Conservation (phyloP, 2,888 invertebrate species). For the Alentia gelatinosa region DNA sequence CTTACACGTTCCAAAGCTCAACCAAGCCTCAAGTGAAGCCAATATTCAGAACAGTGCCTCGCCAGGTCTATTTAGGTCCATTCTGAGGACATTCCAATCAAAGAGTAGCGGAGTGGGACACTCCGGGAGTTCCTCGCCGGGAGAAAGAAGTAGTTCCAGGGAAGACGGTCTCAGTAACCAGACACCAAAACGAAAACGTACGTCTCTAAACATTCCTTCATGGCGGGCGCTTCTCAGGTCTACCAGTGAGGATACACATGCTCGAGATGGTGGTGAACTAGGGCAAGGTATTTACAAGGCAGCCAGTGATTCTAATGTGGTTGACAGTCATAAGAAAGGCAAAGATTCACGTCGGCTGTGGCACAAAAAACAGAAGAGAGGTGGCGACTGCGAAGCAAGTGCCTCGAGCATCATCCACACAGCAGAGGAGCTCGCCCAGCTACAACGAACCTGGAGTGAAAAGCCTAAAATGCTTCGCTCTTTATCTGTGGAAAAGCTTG, state of each 20-base stretch:
- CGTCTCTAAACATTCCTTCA: neutral
- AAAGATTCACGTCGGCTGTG: neutral
- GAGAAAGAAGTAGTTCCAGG: neutral
- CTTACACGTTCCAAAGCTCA: neutral
- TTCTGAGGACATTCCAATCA: neutral
- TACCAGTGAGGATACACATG: slow-evolving; percentile 9
- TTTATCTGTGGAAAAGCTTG: neutral
- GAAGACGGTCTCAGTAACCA: neutral
- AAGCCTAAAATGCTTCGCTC: neutral
- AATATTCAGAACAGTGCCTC: neutral
- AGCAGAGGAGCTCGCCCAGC: neutral
- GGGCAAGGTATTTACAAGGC: neutral
- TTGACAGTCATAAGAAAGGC: neutral
- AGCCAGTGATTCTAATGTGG: neutral
- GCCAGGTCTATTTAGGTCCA: neutral
- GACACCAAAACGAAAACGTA: neutral
- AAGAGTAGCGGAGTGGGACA: neutral
- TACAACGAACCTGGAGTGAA: slow-evolving; percentile 5
- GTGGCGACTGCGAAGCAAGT: neutral
- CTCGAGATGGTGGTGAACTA: neutral
- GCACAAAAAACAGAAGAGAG: neutral
- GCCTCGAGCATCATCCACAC: neutral
- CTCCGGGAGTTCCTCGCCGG: neutral
- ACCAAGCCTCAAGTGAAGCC: neutral
- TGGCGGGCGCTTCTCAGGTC: neutral